These are phyloP conservation scores for Drosophila sp. DNA, from an alignment of 1,140 invertebrate species.

Conservation along the genomic window DNA sequence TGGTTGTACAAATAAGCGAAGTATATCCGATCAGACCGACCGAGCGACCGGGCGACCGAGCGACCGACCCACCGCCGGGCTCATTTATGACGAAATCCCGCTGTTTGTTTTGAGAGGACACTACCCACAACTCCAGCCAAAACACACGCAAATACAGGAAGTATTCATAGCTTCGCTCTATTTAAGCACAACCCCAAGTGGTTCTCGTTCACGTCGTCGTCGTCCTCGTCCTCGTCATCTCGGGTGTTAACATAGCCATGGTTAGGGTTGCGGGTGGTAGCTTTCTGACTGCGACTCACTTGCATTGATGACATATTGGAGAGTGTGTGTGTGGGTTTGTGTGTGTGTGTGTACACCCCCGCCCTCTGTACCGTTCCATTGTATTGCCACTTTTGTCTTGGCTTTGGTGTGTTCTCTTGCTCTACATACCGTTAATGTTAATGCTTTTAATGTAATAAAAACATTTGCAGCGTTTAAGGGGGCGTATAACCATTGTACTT, in stretches of 20 bases:
- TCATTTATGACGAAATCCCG: constrained; percentile 63
- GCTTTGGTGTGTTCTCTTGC: constrained; percentile 41
- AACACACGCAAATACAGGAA: constrained; percentile 29
- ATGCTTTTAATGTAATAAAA: constrained; percentile 82
- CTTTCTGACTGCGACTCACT: constrained; percentile 32
- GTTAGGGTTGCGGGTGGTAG: constrained; percentile 24
- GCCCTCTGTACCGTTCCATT: neutral
- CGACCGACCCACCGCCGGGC: constrained; percentile 32
- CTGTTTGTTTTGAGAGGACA: constrained; percentile 63
- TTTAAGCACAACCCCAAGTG: constrained; percentile 45
- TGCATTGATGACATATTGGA: constrained; percentile 79
- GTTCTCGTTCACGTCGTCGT: neutral
- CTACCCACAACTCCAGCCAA: constrained; percentile 18
- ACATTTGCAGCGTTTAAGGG: constrained; percentile 73
- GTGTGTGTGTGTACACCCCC: constrained; percentile 24
- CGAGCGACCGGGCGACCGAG: constrained; percentile 20
- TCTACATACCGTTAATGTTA: constrained; percentile 78
- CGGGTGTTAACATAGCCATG: constrained; percentile 45
- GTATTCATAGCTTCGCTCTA: constrained; percentile 51
- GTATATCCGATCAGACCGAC: constrained; percentile 38
- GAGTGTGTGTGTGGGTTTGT: constrained; percentile 28
- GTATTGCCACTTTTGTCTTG: constrained; percentile 23
- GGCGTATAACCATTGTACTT: constrained; percentile 17
- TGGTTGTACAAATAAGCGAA: constrained; percentile 36
- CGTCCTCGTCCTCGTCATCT: constrained; percentile 8